Base-by-base conservation (phyloP, 2,888 invertebrate species). In the Unio delphinus region DNA sequence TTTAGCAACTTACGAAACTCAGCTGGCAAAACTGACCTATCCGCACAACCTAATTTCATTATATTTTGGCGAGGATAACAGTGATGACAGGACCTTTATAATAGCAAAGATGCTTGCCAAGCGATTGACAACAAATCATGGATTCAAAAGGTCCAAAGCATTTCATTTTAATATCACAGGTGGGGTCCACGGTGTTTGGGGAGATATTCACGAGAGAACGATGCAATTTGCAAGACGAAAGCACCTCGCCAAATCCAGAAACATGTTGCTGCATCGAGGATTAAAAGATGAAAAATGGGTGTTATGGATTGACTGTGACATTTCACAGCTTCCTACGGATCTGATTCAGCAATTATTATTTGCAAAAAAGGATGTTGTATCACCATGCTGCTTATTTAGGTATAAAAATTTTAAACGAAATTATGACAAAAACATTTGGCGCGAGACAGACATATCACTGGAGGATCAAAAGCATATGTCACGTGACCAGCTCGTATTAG, bases 401-500 rank as follows among this genome's bases (percentile, higher is more conserved):
- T 71, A 76, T 58, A 79, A 75, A 0, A 64, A 61, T 11, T 74
- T 67, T 34, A 78, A 69, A 45, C 67, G 78, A 55, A 75, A 81
- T 3, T 87, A 83, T 70, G 87, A 87, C 73, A 79, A 82, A 64
- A 88, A 88, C 70, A 85, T 87, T 0, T 88, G 88, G 88, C 79
- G 83, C 20, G 88, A 88, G 61, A 88, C 87, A 0, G 62, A 70
- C 1, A 30, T 69, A 18, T 88, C 88, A 0, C 57, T 81, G 28
- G 72, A 74, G n/a, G 76, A 75, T 23, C 84, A 85, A 30, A 70
- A 74, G 45, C 45, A 68, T 4, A 67, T 80, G n/a, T 72, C 75
- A 4, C 63, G 70, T 59, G 78, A 83, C 45, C 78, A 80, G 23
- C 74, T 88, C 8, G 72, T 87, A 66, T 70, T 88, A 8, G 88